These are phyloP conservation scores for Hipparchia semele DNA, from an alignment of 2,888 invertebrate genomes.

Conservation along the genomic window DNA sequence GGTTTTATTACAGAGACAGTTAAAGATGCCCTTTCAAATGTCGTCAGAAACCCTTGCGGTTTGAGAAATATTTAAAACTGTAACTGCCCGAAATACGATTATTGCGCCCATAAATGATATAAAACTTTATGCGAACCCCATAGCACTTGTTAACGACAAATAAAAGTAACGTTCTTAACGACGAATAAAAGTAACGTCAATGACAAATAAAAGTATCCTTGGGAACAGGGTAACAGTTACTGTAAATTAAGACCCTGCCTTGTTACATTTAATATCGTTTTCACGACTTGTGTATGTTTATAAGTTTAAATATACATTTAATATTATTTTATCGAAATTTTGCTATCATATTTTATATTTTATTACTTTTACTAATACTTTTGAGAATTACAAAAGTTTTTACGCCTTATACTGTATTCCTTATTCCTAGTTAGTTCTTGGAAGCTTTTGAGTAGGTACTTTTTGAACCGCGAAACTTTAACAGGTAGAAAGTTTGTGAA, in stretches of 20 bases:
- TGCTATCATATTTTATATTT: not conserved
- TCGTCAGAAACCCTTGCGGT: slow-evolving; percentile 10
- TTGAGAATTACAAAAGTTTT: too few relatives aligned
- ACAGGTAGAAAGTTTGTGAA: not conserved
- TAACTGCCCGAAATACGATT: slow-evolving; percentile 28
- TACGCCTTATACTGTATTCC: not conserved
- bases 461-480: not conserved
- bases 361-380: too few relatives aligned
- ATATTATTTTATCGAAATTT: not conserved
- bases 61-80: slow-evolving; percentile 22
- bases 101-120: slow-evolving; percentile 37
- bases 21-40: slow-evolving; percentile 1
- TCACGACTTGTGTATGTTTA: slow-evolving; percentile 3
- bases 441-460: not conserved
- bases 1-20: not conserved
- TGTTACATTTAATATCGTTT: not conserved
- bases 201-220: slow-evolving; percentile 1
- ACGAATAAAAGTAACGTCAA: slow-evolving; percentile 22
- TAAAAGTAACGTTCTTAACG: slow-evolving; percentile 20
- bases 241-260: slow-evolving; percentile 1
- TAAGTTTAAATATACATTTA: not conserved
- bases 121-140: slow-evolving; percentile 30
- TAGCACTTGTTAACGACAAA: slow-evolving; percentile 23
- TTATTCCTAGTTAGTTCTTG: too few relatives aligned
- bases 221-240: slow-evolving; percentile 1